These are phyloP conservation scores for Bathynomus jamesi DNA, from an alignment of 1,140 invertebrate genomes.

Conservation along the genomic window DNA sequence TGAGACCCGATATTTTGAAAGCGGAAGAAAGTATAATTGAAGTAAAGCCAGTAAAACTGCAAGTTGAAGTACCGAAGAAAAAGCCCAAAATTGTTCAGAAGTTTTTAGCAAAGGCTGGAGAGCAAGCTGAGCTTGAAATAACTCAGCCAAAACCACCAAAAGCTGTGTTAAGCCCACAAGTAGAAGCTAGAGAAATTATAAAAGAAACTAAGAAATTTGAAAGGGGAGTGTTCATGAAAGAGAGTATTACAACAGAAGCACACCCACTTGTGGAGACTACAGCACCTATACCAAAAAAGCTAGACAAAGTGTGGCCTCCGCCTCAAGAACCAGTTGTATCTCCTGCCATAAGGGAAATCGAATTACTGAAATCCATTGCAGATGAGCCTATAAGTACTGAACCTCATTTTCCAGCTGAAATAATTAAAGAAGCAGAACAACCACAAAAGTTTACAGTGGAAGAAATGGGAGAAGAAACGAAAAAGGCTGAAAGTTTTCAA, in stretches of 20 bases:
- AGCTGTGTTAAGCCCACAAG: not conserved
- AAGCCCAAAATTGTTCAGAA: slow-evolving; percentile 28
- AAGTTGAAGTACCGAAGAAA: slow-evolving; percentile 22
- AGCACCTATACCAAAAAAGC: slow-evolving; percentile 5
- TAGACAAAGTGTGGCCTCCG: slow-evolving; percentile 20
- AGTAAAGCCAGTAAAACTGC: slow-evolving; percentile 1
- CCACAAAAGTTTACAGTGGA: too few relatives aligned
- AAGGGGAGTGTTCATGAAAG: too few relatives aligned
- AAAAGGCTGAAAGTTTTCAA: too few relatives aligned
- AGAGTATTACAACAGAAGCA: not conserved
- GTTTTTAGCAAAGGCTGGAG: slow-evolving; percentile 18
- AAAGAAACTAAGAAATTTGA: not conserved
- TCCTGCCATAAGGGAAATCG: slow-evolving; percentile 3
- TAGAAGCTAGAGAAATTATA: not conserved
- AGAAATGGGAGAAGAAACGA: too few relatives aligned
- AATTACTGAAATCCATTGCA: slow-evolving; percentile 4
- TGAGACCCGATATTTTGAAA: slow-evolving; percentile 29
- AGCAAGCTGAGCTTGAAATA: slow-evolving; percentile 9
- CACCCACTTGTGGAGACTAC: not conserved
- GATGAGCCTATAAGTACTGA: too few relatives aligned
- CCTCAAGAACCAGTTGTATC: slow-evolving; percentile 7
- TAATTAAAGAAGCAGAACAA: too few relatives aligned
- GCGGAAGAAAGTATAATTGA: slow-evolving; percentile 16
- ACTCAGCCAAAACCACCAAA: slow-evolving; percentile 12
- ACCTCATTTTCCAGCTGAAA: too few relatives aligned